These are phyloP conservation scores for Yasuhikotakia modesta DNA, from an alignment of 2,797 vertebrate genomes.

Conservation along the genomic window DNA sequence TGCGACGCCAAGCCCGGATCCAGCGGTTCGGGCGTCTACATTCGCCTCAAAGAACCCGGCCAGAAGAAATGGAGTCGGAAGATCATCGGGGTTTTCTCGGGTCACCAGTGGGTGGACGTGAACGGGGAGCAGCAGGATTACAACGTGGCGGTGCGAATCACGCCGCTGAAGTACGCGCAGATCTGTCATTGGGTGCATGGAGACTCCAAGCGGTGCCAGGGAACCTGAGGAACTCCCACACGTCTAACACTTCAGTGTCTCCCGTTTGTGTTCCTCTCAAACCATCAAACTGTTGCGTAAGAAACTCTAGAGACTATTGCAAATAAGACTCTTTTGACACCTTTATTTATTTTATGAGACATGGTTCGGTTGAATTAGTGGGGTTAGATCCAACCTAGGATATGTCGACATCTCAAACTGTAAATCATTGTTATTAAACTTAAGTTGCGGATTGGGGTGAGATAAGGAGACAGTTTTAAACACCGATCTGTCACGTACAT, in stretches of 20 bases:
- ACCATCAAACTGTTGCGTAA: conserved; percentile 33
- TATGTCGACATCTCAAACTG: not conserved
- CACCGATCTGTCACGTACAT: too few relatives aligned
- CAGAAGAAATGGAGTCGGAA: conserved; percentile 92
- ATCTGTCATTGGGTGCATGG: conserved; percentile 96
- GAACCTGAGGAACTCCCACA: conserved; percentile 72
- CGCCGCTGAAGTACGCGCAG: conserved; percentile 93
- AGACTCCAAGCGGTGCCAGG: conserved; percentile 80
- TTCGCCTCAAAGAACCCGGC: conserved; percentile 89
- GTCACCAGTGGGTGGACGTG: conserved; percentile 94
- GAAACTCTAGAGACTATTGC: not conserved
- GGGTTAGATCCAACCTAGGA: not conserved
- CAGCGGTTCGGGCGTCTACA: conserved; percentile 92
- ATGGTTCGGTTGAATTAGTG: conserved; percentile 25
- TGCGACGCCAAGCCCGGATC: conserved; percentile 93
- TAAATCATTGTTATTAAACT: too few relatives aligned
- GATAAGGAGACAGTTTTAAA: too few relatives aligned
- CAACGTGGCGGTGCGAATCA: conserved; percentile 96
- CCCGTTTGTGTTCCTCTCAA: conserved; percentile 36
- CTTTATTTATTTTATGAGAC: conserved; percentile 40
- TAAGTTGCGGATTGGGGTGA: too few relatives aligned
- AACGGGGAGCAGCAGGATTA: conserved; percentile 90
- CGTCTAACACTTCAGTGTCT: conserved; percentile 52
- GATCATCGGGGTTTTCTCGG: conserved; percentile 91
- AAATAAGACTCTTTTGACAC: conserved; percentile 23